Base-by-base conservation (phyloP, 2,113 vertebrate species). In the Anhinga rufa region DNA sequence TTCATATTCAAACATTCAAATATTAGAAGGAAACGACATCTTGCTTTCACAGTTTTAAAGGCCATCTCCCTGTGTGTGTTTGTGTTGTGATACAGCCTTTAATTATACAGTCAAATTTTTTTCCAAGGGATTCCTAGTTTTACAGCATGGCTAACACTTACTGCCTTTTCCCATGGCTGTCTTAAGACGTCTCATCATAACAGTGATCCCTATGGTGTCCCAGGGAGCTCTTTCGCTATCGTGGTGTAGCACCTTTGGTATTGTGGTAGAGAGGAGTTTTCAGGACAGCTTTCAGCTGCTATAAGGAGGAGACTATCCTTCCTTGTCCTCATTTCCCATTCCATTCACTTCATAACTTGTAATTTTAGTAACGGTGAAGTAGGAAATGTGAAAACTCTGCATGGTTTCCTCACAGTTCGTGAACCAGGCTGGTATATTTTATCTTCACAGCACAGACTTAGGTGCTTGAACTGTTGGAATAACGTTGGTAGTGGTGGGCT, bases 71-170 rank as follows among this genome's bases (percentile, higher is more conserved):
- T 83, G 26, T 61, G 24, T 52, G 36, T 65, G 38, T 86, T 83
- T 81, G 14, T 80, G 72, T 92, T 88, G 44, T 51, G n/a, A 71
- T 83, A 51, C 72, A 78, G 80, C 65, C 72, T 94, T 79, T 88
- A 86, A 96, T 92, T 78, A 90, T 8, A 34, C 69, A 78, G 40
- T 49, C 79, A 91, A 14, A 32, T 83, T 58, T 83, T 86, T n/a
- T 52, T 48, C 32, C 11, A 2, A 76, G 86, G 51, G 51, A 78
- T 81, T 88, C 60, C 51, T 78, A 22, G 22, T 48, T 86, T 86
- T 94, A 62, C 49, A 68, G 1, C 18, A 12, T 29, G 24, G 6
- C 25, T 74, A 29, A 34, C n/a, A 26, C 74, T 95, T 28, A 2
- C 31, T 62, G 40, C 38, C 28, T 79, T 74, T 92, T 74, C 68